These are phyloP conservation scores for Parnassius orleans DNA, from an alignment of 2,888 invertebrate genomes.

Conservation along the genomic window DNA sequence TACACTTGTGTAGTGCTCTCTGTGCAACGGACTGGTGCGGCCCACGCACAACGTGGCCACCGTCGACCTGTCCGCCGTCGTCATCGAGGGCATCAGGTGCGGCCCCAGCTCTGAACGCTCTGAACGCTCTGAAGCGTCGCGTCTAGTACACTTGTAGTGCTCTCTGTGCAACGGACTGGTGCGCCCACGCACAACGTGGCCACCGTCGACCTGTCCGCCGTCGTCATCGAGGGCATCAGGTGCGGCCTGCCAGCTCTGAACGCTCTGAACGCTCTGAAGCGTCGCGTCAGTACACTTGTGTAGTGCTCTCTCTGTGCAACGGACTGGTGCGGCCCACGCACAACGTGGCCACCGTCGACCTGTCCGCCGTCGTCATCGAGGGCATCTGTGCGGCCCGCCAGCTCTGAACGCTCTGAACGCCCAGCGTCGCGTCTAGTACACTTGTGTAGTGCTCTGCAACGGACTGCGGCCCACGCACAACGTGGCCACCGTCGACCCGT, in stretches of 20 bases:
- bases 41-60: conserved; percentile 96
- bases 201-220: conserved; percentile 92
- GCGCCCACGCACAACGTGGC: conserved; percentile 96
- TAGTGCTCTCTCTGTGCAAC: conserved; percentile 73
- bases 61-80: conserved; percentile 92
- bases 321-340: conserved; percentile 90
- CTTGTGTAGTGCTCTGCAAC: conserved; percentile 73
- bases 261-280: no score
- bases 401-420: no score
- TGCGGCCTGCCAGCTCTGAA: conserved; percentile 36
- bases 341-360: conserved; percentile 95
- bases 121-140: no score
- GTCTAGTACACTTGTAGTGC: no score
- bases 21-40: conserved; percentile 88
- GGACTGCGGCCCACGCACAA: conserved; percentile 93
- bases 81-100: conserved; percentile 96
- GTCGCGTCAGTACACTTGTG: no score
- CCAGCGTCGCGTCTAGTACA: no score
- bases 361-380: conserved; percentile 96
- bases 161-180: conserved; percentile 86
- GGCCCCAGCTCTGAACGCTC: no score
- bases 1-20: conserved; percentile 29
- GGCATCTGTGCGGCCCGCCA: conserved; percentile 86
- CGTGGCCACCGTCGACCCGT: conserved; percentile 93
- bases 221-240: conserved; percentile 97